phyloP scores from a whole-genome alignment of 2,888 invertebrate genomes.

The Ochropacha duplaris region DNA sequence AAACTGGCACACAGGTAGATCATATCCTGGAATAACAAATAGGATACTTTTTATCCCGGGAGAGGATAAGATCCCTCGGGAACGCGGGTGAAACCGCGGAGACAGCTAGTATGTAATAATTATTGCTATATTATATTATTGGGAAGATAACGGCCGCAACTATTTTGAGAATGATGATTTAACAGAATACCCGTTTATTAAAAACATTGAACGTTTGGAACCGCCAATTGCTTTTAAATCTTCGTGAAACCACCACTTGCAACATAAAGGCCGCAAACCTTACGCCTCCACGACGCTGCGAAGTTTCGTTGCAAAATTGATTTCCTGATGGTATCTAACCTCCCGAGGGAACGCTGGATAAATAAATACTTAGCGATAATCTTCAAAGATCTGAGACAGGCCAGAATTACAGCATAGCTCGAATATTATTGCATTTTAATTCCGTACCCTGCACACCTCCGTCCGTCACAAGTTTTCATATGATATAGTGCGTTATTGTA shows the following conservation, averaged over 20 bases:
- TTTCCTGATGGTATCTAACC: slow-evolving; percentile 78
- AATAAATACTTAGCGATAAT: slow-evolving; percentile 82
- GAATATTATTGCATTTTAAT: slow-evolving; percentile 82
- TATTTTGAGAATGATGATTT: too few species aligned
- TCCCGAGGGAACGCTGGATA: slow-evolving; percentile 76
- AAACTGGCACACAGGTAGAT: too few species aligned
- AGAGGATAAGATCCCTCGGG: too few species aligned
- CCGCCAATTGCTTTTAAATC: slow-evolving; percentile 49
- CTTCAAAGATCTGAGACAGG: slow-evolving; percentile 74
- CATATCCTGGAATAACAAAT: too few species aligned
- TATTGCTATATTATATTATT: too few species aligned
- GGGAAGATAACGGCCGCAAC: neutral
- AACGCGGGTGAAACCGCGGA: too few species aligned
- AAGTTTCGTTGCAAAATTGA: slow-evolving; percentile 79
- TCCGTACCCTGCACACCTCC: slow-evolving; percentile 70
- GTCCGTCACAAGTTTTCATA: slow-evolving; percentile 66
- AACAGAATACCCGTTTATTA: neutral
- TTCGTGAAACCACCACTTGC: slow-evolving; percentile 59
- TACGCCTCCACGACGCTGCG: slow-evolving; percentile 76
- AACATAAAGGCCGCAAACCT: slow-evolving; percentile 63
- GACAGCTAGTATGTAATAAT: too few species aligned
- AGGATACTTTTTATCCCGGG: too few species aligned
- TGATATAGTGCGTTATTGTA: slow-evolving; percentile 78
- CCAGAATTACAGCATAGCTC: slow-evolving; percentile 69
- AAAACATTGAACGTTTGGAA: neutral